Evolutionary conservation across 2,113 vertebrate genomes (phyloP).

Genomic region (Macquaria ambigua): DNA sequence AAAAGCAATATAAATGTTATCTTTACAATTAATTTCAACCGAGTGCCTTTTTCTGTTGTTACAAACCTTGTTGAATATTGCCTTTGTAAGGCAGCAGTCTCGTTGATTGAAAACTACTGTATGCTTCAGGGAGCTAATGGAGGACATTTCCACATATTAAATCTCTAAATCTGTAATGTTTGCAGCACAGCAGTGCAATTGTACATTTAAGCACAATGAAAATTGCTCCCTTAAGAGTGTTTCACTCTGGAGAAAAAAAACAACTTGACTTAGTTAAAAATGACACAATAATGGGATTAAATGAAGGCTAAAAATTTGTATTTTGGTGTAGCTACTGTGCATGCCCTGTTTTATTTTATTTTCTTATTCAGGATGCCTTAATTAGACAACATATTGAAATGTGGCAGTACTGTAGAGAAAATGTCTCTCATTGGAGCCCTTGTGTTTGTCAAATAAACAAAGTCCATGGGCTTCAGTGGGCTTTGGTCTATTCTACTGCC

Average conservation of each 20-base stretch:
- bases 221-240: background rate
- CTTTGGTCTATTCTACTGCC: background rate
- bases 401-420: background rate
- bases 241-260: no score
- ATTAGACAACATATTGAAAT: background rate
- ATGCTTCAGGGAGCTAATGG: background rate
- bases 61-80: background rate
- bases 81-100: background rate
- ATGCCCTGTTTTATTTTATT: background rate
- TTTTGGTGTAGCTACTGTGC: background rate
- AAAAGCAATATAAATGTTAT: background rate
- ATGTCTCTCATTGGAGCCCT: background rate
- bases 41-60: background rate
- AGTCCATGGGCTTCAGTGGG: background rate
- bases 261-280: background rate
- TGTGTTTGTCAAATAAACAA: slow-evolving; percentile 3
- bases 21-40: background rate
- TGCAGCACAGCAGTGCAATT: background rate
- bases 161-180: slow-evolving; percentile 1
- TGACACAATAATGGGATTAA: background rate
- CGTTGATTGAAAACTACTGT: background rate
- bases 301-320: background rate
- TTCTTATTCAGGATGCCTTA: background rate
- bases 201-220: background rate
- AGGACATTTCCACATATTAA: background rate